Conservation (phyloP, 2,113 vertebrate genomes). For the Eolophus roseicapilla region DNA sequence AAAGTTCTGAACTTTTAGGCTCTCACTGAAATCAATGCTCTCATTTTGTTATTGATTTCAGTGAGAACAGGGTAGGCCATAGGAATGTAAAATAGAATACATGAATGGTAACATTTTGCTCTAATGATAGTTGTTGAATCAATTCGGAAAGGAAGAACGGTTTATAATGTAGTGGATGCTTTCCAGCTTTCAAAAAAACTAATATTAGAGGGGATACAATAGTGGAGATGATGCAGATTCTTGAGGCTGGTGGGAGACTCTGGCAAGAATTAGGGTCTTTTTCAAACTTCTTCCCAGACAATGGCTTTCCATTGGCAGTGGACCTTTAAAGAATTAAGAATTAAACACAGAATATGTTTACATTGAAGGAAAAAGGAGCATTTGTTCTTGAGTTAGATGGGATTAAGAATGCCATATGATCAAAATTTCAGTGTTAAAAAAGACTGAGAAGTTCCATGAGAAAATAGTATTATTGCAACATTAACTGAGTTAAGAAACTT, state of each 20-base stretch:
- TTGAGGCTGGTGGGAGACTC: slow-evolving; percentile 21
- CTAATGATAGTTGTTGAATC: slow-evolving; percentile 28
- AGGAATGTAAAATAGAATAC: background rate
- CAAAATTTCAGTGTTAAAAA: background rate
- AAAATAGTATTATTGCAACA: background rate
- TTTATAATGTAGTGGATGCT: slow-evolving; percentile 25
- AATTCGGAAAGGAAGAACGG: slow-evolving; percentile 7
- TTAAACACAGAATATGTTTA: slow-evolving; percentile 11
- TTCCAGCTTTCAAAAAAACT: slow-evolving; percentile 6
- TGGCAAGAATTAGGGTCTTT: slow-evolving; percentile 50
- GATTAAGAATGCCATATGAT: background rate
- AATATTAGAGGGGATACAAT: background rate
- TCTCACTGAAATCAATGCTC: slow-evolving; percentile 15
- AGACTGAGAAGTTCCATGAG: background rate
- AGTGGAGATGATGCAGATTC: background rate
- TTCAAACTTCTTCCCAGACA: slow-evolving; percentile 5
- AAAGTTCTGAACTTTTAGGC: slow-evolving; percentile 41
- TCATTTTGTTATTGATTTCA: slow-evolving; percentile 48
- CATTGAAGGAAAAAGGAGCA: background rate
- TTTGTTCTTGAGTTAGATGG: slow-evolving; percentile 26
- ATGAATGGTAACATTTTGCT: slow-evolving; percentile 11
- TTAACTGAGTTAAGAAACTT: background rate
- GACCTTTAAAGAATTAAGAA: background rate
- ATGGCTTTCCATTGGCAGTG: slow-evolving; percentile 13
- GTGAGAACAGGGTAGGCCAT: background rate